Conservation (phyloP, 2,888 invertebrate species). For the Ornithoptera priamus region DNA sequence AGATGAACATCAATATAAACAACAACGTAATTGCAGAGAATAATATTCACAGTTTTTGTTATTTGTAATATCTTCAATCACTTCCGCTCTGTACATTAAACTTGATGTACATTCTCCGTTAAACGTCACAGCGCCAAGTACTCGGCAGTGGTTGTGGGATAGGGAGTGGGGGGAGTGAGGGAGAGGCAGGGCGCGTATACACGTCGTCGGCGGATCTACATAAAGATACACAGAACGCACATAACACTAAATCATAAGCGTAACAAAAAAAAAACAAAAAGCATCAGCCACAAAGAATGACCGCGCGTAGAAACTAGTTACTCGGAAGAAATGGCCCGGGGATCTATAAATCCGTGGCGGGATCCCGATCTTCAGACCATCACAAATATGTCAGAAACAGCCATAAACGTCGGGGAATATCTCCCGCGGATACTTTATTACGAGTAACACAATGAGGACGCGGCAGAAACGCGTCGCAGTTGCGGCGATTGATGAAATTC, state of each 20-base stretch:
- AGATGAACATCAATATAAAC: too few species aligned
- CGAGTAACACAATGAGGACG: constrained; percentile 58
- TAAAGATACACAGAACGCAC: constrained; percentile 33
- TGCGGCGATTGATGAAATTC: constrained; percentile 52
- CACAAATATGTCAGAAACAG: constrained; percentile 77
- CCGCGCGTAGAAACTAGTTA: constrained; percentile 50
- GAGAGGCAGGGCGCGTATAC: too few species aligned
- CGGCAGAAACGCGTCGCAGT: constrained; percentile 50
- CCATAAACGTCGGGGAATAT: constrained; percentile 65
- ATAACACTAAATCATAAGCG: constrained; percentile 58
- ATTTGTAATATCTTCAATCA: too few species aligned
- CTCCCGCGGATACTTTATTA: constrained; percentile 69
- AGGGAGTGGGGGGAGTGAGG: too few species aligned
- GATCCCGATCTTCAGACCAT: constrained; percentile 62
- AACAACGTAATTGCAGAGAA: too few species aligned
- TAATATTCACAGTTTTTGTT: too few species aligned
- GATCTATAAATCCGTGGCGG: constrained; percentile 63
- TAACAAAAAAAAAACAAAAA: constrained; percentile 44
- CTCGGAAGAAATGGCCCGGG: constrained; percentile 64
- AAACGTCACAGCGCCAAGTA: too few species aligned
- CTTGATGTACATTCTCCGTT: too few species aligned
- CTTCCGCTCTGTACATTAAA: too few species aligned
- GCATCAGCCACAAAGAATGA: constrained; percentile 46
- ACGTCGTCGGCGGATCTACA: constrained; percentile 4
- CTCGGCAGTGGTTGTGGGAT: too few species aligned